phyloP scores from a whole-genome alignment of 2,888 invertebrate genomes.

The Dolichopus griseipennis region DNA sequence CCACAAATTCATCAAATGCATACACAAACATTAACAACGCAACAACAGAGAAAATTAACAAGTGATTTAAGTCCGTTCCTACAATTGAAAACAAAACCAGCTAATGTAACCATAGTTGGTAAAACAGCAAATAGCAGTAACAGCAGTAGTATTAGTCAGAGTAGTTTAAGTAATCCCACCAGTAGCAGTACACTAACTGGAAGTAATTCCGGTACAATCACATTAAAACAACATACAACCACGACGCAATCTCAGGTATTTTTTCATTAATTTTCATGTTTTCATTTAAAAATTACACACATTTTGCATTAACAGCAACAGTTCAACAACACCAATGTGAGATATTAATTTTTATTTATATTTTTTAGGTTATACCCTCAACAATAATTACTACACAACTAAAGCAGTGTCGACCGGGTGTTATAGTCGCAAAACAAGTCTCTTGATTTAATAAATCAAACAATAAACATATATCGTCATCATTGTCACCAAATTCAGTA shows the following conservation, averaged over 20 bases:
- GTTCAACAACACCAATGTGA: too few species aligned
- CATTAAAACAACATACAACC: constrained; percentile 21
- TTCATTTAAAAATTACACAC: too few species aligned
- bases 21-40: constrained; percentile 53
- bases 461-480: not conserved
- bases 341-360: not conserved
- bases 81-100: constrained; percentile 49
- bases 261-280: constrained; percentile 16
- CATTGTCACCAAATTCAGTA: not conserved
- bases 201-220: constrained; percentile 18
- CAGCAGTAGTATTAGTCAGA: constrained; percentile 21
- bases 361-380: constrained; percentile 15
- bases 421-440: constrained; percentile 79
- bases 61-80: constrained; percentile 55
- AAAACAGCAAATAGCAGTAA: constrained; percentile 1
- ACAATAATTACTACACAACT: constrained; percentile 39
- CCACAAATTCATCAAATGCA: constrained; percentile 39
- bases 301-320: too few species aligned
- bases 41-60: constrained; percentile 41
- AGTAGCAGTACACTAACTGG: constrained; percentile 16
- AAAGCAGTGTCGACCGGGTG: constrained; percentile 73
- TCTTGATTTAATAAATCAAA: constrained; percentile 51
- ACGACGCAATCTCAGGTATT: constrained; percentile 21
- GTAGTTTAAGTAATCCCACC: constrained; percentile 22
- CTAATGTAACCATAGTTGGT: constrained; percentile 22